Percentiles rank a stretch among this genome's conserved stretches.
Evolutionary conservation across 2,888 invertebrate genomes (phyloP).

Genomic region (Branchipolynoe longqiensis): DNA sequence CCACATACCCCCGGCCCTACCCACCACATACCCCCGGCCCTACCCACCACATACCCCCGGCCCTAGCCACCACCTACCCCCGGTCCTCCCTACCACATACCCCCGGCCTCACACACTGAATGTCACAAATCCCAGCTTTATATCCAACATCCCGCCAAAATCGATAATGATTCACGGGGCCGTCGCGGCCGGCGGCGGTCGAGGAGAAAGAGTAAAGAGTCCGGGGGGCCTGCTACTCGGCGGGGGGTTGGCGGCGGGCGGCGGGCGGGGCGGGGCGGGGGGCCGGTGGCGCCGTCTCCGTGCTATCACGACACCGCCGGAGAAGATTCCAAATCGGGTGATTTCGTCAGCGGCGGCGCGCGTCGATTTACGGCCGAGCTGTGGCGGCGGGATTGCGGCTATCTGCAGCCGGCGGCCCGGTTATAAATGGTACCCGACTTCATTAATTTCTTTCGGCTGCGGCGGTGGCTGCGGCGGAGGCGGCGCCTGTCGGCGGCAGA

Average conservation of each 20-base stretch:
- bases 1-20: no score
- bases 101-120: conserved; percentile 37
- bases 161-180: conserved; percentile 39
- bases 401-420: neutral
- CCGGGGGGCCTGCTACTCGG: neutral
- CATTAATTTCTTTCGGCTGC: conserved; percentile 44
- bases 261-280: neutral
- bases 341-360: conserved; percentile 25
- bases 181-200: neutral
- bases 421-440: conserved; percentile 23
- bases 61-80: conserved; percentile 1
- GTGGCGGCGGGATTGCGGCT: conserved; percentile 12
- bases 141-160: neutral
- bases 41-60: neutral
- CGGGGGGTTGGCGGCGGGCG: neutral
- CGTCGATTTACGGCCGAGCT: conserved; percentile 14
- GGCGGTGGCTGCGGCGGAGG: conserved; percentile 8
- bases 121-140: conserved; percentile 36
- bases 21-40: neutral
- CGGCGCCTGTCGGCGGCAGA: conserved; percentile 36
- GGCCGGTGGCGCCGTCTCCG: neutral
- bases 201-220: conserved; percentile 41
- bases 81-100: neutral
- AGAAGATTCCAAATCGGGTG: conserved; percentile 43
- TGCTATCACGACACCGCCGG: conserved; percentile 19